Conservation (phyloP, 2,888 invertebrate genomes). For the Aethes cnicana region DNA sequence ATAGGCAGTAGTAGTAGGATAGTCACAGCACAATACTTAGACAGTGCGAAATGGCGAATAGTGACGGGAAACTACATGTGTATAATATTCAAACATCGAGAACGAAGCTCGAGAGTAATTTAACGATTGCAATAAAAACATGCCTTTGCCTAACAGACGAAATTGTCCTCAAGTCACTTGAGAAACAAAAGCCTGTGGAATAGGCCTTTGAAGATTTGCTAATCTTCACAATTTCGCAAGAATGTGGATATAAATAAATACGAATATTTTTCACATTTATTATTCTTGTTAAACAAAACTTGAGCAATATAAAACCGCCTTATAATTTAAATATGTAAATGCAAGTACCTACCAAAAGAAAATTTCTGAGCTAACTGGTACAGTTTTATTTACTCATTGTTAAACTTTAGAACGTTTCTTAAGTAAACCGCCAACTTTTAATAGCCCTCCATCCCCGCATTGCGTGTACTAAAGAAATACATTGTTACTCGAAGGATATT, state of each 20-base stretch:
- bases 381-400: conserved; percentile 27
- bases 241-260: conserved; percentile 3
- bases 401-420: conserved; percentile 26
- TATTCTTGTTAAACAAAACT: conserved; percentile 11
- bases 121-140: too few relatives aligned
- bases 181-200: too few relatives aligned
- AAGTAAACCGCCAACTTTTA: conserved; percentile 29
- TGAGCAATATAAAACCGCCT: conserved; percentile 8
- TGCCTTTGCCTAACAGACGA: too few relatives aligned
- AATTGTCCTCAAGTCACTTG: too few relatives aligned
- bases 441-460: conserved; percentile 16
- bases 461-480: conserved; percentile 17
- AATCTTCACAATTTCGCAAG: conserved; percentile 8
- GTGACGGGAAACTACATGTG: too few relatives aligned
- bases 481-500: conserved; percentile 21
- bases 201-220: too few relatives aligned
- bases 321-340: conserved; percentile 27
- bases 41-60: too few relatives aligned
- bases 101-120: too few relatives aligned
- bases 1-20: too few relatives aligned
- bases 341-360: conserved; percentile 18
- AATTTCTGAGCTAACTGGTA: conserved; percentile 14
- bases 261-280: conserved; percentile 12
- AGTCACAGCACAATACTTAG: too few relatives aligned
- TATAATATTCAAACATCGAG: too few relatives aligned